phyloP scores from a whole-genome alignment of 2,888 invertebrate genomes.

The Mimumesa dahlbomi region DNA sequence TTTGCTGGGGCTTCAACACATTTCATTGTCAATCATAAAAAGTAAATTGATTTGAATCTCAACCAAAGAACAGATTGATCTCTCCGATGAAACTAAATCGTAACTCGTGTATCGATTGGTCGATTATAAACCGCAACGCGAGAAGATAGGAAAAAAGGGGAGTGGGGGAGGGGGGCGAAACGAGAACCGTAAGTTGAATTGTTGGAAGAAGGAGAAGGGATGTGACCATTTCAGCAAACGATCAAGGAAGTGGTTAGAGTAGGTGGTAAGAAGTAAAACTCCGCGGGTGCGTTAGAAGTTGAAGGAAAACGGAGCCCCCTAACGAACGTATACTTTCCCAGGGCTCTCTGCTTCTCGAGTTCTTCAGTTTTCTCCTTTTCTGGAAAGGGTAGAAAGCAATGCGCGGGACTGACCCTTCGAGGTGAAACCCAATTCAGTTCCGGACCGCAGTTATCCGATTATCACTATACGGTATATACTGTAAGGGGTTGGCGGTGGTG shows the following conservation, averaged over 20 bases:
- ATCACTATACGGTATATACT: conserved; percentile 63
- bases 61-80: too few species aligned
- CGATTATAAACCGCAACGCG: not conserved
- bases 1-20: too few species aligned
- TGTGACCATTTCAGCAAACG: conserved; percentile 5
- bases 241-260: conserved; percentile 13
- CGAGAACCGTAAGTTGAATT: conserved; percentile 17
- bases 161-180: not conserved
- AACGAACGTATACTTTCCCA: conserved; percentile 54
- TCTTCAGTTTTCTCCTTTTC: conserved; percentile 1
- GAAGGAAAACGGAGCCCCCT: conserved; percentile 16
- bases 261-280: conserved; percentile 21
- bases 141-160: not conserved
- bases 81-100: too few species aligned
- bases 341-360: not conserved
- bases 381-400: conserved; percentile 42
- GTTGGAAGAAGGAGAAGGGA: not conserved
- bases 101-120: too few species aligned
- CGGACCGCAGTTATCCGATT: conserved; percentile 74
- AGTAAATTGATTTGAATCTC: too few species aligned
- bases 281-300: conserved; percentile 5
- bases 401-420: conserved; percentile 46
- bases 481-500: conserved; percentile 13
- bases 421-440: conserved; percentile 70
- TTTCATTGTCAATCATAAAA: too few species aligned